phyloP scores from a whole-genome alignment of 2,888 invertebrate genomes.

The Automeris io region DNA sequence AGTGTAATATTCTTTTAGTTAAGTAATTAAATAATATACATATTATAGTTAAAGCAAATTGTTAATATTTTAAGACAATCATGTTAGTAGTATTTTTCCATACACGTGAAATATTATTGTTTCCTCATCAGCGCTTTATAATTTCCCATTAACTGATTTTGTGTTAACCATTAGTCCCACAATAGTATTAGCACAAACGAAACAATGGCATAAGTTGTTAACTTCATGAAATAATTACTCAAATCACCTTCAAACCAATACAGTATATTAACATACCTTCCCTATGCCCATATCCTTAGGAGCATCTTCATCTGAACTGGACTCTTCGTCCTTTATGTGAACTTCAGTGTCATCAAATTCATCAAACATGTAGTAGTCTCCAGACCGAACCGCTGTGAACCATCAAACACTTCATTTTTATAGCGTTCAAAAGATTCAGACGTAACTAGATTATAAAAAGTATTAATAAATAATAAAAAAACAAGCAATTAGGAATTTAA shows the following conservation, averaged over 20 bases:
- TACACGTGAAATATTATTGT: too few species aligned
- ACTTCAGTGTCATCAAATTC: conserved; percentile 91
- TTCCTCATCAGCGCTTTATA: too few species aligned
- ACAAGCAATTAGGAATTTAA: background rate
- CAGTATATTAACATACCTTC: conserved; percentile 50
- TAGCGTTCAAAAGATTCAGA: conserved; percentile 2
- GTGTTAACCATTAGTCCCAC: too few species aligned
- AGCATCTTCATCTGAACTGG: conserved; percentile 75
- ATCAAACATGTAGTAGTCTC: conserved; percentile 99
- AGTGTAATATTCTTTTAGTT: too few species aligned
- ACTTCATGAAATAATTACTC: background rate
- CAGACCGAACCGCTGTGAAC: conserved; percentile 93
- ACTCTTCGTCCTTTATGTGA: conserved; percentile 77
- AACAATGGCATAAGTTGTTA: background rate
- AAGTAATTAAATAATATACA: too few species aligned
- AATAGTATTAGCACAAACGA: too few species aligned
- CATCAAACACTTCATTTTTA: conserved; percentile 11
- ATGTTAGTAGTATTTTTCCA: too few species aligned
- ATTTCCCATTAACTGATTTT: too few species aligned
- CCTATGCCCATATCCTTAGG: conserved; percentile 73
- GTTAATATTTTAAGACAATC: too few species aligned
- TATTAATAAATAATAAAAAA: background rate
- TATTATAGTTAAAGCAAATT: too few species aligned
- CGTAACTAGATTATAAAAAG: conserved; percentile 16
- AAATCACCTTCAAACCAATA: background rate